phyloP scores from a whole-genome alignment of 2,113 vertebrate species.

The Carassius gibelio region DNA sequence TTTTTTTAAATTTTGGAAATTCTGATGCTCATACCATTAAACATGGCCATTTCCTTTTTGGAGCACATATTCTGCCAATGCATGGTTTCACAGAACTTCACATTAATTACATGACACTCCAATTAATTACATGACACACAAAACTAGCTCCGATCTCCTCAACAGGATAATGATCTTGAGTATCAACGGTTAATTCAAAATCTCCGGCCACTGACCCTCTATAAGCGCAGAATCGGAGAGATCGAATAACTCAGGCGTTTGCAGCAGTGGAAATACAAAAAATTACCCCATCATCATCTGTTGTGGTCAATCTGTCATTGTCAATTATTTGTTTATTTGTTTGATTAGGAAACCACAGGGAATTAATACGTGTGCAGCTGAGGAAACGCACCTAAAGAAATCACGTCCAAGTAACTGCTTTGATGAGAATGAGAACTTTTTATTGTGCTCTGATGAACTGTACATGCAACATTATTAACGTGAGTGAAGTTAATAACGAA shows the following conservation, averaged over 20 bases:
- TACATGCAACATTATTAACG: too few species aligned
- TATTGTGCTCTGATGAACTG: too few species aligned
- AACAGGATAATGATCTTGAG: background rate
- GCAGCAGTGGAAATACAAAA: background rate
- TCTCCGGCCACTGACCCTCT: conserved; percentile 6
- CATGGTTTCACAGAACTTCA: conserved; percentile 17
- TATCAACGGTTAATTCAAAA: background rate
- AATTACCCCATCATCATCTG: background rate
- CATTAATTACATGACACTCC: background rate
- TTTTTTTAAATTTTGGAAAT: background rate
- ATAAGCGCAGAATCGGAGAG: too few species aligned
- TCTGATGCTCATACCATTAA: background rate
- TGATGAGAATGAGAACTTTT: background rate
- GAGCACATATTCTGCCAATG: conserved; percentile 30
- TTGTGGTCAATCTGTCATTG: background rate
- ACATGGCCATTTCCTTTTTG: background rate
- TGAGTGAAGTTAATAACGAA: too few species aligned
- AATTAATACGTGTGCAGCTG: background rate
- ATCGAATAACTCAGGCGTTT: background rate
- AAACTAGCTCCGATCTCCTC: background rate
- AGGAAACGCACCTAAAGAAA: too few species aligned
- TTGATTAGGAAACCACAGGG: background rate
- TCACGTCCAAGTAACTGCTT: background rate
- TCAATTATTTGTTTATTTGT: background rate
- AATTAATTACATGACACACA: background rate